Base-by-base conservation (phyloP, 2,113 vertebrate species). In the Lepisosteus oculatus region DNA sequence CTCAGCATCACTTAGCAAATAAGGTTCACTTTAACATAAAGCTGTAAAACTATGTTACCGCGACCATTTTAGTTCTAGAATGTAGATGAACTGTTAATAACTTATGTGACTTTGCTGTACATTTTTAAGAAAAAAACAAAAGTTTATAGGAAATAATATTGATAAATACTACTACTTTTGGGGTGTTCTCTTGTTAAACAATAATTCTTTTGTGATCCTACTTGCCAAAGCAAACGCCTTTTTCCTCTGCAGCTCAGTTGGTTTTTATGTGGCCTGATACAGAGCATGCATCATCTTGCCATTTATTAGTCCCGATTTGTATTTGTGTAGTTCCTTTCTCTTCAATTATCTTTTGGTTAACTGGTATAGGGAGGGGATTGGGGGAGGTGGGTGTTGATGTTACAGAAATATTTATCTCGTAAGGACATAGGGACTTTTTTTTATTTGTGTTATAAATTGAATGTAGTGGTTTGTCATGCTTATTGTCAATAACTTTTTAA, bases 181-280 rank as follows among this genome's bases (percentile, higher is more conserved):
- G 85, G 86, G 81, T 88, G 79, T 85, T 86, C 88, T 83, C 85
- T 85, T 86, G 83, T 90, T 86, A 65, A 72, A 67, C 68, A 79
- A 68, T 68, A 81, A 80, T 92, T 91, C 81, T 94, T 85, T 88
- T 83, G 73, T 82, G 78, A 81, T 89, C 85, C 83, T 90, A 88
- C 92, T 96, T 97, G 95, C 96, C 95, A 96, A 97, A 98, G 95
- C 93, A 92, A 93, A 92, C 89, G 89, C 90, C 89, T 89, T 88
- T 88, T 90, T 84, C 29, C 84, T 92, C 84, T 90, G 90, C 83
- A 87, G 88, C 88, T 84, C 74, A 87, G 81, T 81, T 75, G 86
- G 87, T 89, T 86, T 92, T 87, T 81, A 80, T 84, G 76, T 84
- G 83, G 81, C 84, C 83, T 82, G 69, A 80, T 78, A 77, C 81